Percentiles rank a stretch among this genome's conserved stretches.
Evolutionary conservation across 2,113 vertebrate species (phyloP).

Genomic region (Amblyopsis rosae): DNA sequence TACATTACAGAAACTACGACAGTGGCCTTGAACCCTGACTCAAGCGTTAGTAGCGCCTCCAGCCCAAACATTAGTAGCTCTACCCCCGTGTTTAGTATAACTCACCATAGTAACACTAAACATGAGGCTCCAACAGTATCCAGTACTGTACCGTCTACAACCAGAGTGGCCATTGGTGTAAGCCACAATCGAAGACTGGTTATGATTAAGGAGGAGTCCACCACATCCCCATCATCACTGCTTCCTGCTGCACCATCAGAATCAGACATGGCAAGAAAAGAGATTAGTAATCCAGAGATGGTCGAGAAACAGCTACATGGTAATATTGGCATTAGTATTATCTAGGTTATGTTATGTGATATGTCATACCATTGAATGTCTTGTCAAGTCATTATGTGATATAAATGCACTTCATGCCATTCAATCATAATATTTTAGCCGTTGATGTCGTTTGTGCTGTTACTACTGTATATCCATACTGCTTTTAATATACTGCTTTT

Average conservation of each 20-base stretch:
- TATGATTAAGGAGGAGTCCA: neutral
- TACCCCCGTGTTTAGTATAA: neutral
- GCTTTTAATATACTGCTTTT: neutral
- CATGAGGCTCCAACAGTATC: neutral
- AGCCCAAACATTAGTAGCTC: neutral
- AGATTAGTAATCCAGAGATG: neutral
- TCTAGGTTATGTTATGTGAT: too few relatives aligned
- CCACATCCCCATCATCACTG: neutral
- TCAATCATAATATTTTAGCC: too few relatives aligned
- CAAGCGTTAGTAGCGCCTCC: neutral
- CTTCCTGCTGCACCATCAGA: neutral
- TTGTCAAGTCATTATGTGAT: too few relatives aligned
- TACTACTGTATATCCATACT: neutral
- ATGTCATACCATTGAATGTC: too few relatives aligned
- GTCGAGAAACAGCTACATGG: too few relatives aligned
- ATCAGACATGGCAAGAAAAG: neutral
- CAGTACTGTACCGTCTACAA: neutral
- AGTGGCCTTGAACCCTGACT: neutral
- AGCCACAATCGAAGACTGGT: neutral
- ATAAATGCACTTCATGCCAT: too few relatives aligned
- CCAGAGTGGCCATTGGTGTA: neutral
- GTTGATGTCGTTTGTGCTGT: neutral
- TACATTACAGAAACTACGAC: neutral
- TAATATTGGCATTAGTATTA: too few relatives aligned
- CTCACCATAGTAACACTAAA: neutral